phyloP scores from a whole-genome alignment of 2,113 vertebrate genomes.

The Pantherophis guttatus region DNA sequence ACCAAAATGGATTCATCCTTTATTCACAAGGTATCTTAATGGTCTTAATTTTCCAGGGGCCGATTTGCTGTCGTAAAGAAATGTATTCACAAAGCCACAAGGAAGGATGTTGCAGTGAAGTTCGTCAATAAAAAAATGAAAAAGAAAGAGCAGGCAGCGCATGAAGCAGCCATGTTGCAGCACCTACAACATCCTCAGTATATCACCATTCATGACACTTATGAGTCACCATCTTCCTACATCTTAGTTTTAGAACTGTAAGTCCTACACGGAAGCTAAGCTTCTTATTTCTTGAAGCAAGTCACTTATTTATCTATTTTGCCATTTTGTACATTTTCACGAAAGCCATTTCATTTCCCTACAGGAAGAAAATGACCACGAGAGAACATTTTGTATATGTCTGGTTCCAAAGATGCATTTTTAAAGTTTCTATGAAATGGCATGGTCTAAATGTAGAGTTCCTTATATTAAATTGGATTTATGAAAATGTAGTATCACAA shows the following conservation, averaged over 20 bases:
- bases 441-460: neutral
- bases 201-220: slow-evolving; percentile 87
- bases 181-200: slow-evolving; percentile 91
- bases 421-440: neutral
- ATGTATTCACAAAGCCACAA: slow-evolving; percentile 87
- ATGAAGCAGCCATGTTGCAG: slow-evolving; percentile 87
- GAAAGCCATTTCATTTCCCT: neutral
- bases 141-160: slow-evolving; percentile 93
- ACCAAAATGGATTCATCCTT: slow-evolving; percentile 28
- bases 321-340: neutral
- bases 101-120: slow-evolving; percentile 94
- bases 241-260: slow-evolving; percentile 92
- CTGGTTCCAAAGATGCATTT: neutral
- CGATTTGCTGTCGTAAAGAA: slow-evolving; percentile 96
- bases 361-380: neutral
- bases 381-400: neutral
- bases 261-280: slow-evolving; percentile 59
- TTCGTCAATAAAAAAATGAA: slow-evolving; percentile 96
- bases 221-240: slow-evolving; percentile 84
- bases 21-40: slow-evolving; percentile 36
- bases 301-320: neutral
- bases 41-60: slow-evolving; percentile 73
- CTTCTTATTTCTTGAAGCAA: neutral
- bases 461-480: neutral
- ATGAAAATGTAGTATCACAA: neutral